Conservation (phyloP, 1,140 invertebrate genomes). For the Zaprionus kolodkinae region DNA sequence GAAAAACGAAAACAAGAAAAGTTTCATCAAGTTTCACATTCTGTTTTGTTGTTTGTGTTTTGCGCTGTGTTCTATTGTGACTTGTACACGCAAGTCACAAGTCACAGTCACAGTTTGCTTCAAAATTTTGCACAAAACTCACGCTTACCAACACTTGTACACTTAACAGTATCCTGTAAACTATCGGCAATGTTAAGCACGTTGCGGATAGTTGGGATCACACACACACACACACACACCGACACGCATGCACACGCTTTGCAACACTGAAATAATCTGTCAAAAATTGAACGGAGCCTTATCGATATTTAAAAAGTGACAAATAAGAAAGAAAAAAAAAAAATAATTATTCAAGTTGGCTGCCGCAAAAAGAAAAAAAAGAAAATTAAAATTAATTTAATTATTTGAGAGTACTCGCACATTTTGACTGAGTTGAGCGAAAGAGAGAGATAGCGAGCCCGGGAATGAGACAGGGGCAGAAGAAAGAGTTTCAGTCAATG, state of each 20-base stretch:
- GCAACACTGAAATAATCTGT: conserved; percentile 36
- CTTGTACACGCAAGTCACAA: neutral
- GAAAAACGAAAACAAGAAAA: neutral
- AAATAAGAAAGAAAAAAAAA: neutral
- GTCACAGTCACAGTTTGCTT: neutral
- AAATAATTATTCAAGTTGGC: neutral
- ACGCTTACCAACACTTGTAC: conserved; percentile 71
- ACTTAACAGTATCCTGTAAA: conserved; percentile 16
- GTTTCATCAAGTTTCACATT: neutral
- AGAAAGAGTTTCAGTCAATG: conserved; percentile 4
- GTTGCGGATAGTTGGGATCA: conserved; percentile 6
- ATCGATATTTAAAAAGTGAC: neutral
- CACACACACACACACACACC: conserved; percentile 4
- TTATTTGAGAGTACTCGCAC: neutral
- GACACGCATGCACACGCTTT: conserved; percentile 10
- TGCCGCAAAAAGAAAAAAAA: neutral
- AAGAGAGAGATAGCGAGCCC: neutral
- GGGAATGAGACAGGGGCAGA: conserved; percentile 5
- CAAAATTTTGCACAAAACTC: conserved; percentile 53
- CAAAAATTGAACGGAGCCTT: conserved; percentile 16
- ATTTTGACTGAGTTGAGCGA: neutral
- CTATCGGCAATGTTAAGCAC: neutral
- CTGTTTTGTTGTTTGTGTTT: conserved; percentile 8
- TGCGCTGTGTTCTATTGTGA: conserved; percentile 6
- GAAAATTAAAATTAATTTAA: neutral